Percentiles rank a stretch among this genome's conserved stretches.
Conservation (phyloP, 2,113 vertebrate genomes). For the Columbina picui region DNA sequence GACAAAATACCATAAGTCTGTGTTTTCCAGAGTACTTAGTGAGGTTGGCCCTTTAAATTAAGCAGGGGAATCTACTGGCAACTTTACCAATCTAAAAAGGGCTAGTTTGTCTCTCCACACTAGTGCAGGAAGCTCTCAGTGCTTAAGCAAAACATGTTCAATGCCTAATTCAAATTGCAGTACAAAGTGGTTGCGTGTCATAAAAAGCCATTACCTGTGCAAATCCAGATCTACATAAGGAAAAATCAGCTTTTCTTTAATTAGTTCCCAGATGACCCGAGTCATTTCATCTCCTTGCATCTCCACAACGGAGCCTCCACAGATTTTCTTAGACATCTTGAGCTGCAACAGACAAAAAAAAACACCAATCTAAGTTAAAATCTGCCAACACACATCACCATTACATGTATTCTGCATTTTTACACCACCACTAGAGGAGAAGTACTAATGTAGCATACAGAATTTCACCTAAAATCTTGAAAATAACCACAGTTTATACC, state of each 20-base stretch:
- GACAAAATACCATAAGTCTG: neutral
- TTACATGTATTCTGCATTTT: neutral
- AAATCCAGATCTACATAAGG: slow-evolving; percentile 93
- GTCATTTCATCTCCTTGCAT: slow-evolving; percentile 99
- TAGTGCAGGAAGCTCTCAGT: neutral
- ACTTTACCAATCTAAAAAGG: neutral
- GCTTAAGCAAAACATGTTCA: neutral
- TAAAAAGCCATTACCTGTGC: slow-evolving; percentile 85
- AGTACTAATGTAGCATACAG: neutral
- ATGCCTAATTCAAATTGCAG: neutral
- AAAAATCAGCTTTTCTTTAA: slow-evolving; percentile 97
- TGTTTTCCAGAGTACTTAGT: neutral
- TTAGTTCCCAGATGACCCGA: slow-evolving; percentile 96
- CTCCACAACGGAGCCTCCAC: slow-evolving; percentile 93
- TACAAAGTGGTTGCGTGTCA: neutral
- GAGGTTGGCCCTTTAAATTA: neutral
- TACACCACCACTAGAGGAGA: neutral
- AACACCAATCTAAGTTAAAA: neutral
- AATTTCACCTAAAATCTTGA: neutral
- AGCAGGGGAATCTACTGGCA: neutral
- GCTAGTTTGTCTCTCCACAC: neutral
- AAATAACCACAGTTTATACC: neutral
- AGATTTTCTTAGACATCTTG: slow-evolving; percentile 94
- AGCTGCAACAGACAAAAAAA: slow-evolving; percentile 12
- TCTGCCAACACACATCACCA: neutral